Conservation (phyloP, 2,888 invertebrate species). For the Bibio marci region DNA sequence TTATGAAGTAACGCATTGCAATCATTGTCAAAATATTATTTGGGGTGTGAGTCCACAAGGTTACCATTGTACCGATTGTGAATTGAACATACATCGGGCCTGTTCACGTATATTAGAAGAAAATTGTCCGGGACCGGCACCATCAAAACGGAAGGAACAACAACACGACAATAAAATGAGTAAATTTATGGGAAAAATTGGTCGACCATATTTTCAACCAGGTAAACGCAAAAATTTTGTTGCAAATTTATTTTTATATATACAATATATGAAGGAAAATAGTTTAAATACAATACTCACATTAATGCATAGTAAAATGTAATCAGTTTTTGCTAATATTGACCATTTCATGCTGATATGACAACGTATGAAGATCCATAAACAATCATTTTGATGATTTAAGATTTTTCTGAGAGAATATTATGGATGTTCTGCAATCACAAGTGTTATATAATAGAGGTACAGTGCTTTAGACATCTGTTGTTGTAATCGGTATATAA, state of each 20-base stretch:
- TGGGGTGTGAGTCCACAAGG: slow-evolving; percentile 96
- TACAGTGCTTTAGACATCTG: too few relatives aligned
- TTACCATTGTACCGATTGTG: slow-evolving; percentile 86
- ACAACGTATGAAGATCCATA: too few relatives aligned
- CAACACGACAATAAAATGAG: slow-evolving; percentile 51
- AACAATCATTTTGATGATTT: too few relatives aligned
- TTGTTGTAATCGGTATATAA: too few relatives aligned
- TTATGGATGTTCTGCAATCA: too few relatives aligned
- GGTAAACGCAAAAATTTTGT: slow-evolving; percentile 3
- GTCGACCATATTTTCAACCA: slow-evolving; percentile 17
- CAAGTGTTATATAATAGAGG: too few relatives aligned
- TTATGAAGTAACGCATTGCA: slow-evolving; percentile 79
- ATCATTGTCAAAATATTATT: slow-evolving; percentile 80
- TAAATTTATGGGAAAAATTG: slow-evolving; percentile 50
- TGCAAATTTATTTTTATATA: background rate
- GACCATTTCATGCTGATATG: too few relatives aligned
- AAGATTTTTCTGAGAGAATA: too few relatives aligned
- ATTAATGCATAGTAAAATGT: too few relatives aligned
- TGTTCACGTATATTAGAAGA: slow-evolving; percentile 70
- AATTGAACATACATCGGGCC: slow-evolving; percentile 67
- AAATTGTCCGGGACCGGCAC: slow-evolving; percentile 56
- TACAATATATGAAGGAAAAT: too few relatives aligned
- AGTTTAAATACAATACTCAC: too few relatives aligned
- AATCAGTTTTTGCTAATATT: too few relatives aligned
- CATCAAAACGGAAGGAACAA: slow-evolving; percentile 37